These are phyloP conservation scores for Chaitophorus viminalis DNA, from an alignment of 2,888 invertebrate species.

Conservation along the genomic window DNA sequence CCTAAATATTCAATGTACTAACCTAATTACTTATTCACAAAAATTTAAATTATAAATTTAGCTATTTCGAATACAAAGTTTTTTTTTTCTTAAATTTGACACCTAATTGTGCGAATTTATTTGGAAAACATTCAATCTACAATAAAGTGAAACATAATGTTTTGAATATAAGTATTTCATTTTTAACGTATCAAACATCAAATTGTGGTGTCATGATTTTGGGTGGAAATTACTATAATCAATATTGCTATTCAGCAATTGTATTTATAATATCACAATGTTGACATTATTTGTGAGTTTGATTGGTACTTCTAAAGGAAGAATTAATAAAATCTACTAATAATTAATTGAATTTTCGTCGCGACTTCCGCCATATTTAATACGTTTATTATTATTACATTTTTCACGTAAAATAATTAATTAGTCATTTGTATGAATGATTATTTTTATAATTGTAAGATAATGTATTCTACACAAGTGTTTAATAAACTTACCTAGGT, in stretches of 20 bases:
- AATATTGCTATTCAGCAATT: background rate
- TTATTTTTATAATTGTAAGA: background rate
- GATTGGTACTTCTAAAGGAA: background rate
- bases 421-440: background rate
- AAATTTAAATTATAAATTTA: background rate
- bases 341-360: constrained; percentile 4
- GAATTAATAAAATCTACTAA: background rate
- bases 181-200: background rate
- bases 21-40: background rate
- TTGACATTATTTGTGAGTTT: constrained; percentile 36
- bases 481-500: background rate
- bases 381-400: background rate
- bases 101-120: background rate
- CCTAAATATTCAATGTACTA: background rate
- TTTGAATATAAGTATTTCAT: background rate
- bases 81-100: background rate
- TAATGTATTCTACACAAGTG: background rate
- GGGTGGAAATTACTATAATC: background rate
- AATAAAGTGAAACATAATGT: background rate
- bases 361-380: constrained; percentile 11
- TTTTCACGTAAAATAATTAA: constrained; percentile 2
- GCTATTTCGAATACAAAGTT: background rate
- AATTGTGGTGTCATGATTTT: constrained; percentile 15
- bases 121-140: background rate
- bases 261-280: constrained; percentile 30